A percentile compares a stretch with the other conserved stretches of the same genome.
Evolutionary conservation across 2,888 invertebrate genomes (phyloP).

Genomic region (Lithophane leautieri): DNA sequence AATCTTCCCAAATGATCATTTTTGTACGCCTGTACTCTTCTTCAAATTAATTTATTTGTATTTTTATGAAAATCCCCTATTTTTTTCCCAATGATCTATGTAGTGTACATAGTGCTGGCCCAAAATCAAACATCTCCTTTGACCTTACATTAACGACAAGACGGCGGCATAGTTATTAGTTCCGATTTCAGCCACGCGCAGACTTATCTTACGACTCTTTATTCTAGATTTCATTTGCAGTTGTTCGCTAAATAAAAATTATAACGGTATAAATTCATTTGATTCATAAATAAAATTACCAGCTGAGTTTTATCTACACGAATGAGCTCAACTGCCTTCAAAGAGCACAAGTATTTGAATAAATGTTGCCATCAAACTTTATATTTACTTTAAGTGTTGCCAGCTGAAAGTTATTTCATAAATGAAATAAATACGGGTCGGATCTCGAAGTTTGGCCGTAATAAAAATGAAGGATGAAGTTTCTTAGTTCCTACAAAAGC

Average conservation of each 20-base stretch:
- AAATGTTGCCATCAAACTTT: constrained; percentile 57
- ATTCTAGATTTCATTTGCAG: background rate
- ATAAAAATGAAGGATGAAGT: constrained; percentile 47
- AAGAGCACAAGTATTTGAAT: constrained; percentile 48
- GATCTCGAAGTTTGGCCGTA: constrained; percentile 42
- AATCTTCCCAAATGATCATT: too few species aligned
- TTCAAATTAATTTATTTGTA: too few species aligned
- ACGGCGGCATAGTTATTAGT: too few species aligned
- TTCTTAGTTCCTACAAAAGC: constrained; percentile 21
- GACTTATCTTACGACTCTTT: too few species aligned
- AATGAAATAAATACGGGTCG: constrained; percentile 58
- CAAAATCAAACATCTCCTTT: too few species aligned
- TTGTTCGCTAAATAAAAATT: background rate
- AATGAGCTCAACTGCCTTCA: constrained; percentile 31
- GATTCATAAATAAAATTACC: constrained; percentile 33
- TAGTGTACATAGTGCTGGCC: too few species aligned
- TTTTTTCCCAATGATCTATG: too few species aligned
- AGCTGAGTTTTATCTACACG: constrained; percentile 18
- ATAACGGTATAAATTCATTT: background rate
- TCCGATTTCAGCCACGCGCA: too few species aligned
- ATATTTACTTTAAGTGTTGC: constrained; percentile 58
- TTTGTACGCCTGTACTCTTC: too few species aligned
- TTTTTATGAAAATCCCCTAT: too few species aligned
- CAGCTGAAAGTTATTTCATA: constrained; percentile 59
- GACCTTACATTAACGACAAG: too few species aligned